These are phyloP conservation scores for Cecidostiba fungosa DNA, from an alignment of 2,888 invertebrate genomes.

Conservation along the genomic window DNA sequence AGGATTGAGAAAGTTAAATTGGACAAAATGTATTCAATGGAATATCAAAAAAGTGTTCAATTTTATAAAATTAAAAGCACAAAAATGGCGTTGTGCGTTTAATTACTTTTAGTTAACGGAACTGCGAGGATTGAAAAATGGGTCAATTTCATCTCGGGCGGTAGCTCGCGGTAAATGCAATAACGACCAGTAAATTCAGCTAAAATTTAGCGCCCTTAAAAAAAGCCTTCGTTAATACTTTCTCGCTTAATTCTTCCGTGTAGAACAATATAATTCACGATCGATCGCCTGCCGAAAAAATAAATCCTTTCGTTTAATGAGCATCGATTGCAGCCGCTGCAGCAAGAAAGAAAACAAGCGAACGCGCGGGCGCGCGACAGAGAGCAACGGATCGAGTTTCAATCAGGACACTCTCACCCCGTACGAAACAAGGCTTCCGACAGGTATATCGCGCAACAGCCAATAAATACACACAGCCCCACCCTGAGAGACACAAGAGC, in stretches of 20 bases:
- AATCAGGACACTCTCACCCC: slow-evolving; percentile 1
- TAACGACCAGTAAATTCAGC: too few species aligned
- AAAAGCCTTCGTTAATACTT: too few species aligned
- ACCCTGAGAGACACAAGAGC: slow-evolving; percentile 3
- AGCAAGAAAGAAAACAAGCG: not conserved
- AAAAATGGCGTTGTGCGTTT: too few species aligned
- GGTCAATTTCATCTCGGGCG: too few species aligned
- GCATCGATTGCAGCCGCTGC: not conserved
- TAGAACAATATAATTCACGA: not conserved
- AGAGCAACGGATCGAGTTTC: not conserved
- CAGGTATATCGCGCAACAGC: not conserved
- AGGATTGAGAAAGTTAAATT: too few species aligned
- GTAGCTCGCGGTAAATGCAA: too few species aligned
- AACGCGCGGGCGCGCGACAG: not conserved
- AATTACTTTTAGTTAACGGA: slow-evolving; percentile 31
- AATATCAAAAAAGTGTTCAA: too few species aligned
- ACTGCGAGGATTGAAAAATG: not conserved
- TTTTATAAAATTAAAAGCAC: too few species aligned
- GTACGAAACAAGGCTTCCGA: not conserved
- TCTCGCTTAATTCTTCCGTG: not conserved
- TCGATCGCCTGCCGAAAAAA: not conserved
- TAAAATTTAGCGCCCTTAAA: too few species aligned
- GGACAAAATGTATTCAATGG: too few species aligned
- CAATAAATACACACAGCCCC: not conserved
- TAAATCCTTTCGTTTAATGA: slow-evolving; percentile 1